Base-by-base conservation (phyloP, 2,888 invertebrate species). In the Caenorhabditis sp. region DNA sequence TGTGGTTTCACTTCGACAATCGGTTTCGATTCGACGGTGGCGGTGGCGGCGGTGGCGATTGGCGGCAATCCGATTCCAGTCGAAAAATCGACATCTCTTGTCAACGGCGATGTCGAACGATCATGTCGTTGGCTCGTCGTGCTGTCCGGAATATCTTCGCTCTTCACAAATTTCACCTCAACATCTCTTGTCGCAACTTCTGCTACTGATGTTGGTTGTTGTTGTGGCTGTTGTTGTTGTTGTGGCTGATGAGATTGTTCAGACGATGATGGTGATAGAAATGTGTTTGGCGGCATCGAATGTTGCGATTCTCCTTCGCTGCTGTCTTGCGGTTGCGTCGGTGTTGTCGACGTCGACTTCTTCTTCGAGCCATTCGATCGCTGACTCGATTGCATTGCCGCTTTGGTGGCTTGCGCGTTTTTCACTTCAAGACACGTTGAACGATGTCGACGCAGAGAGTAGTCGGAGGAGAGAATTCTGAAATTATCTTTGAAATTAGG, bases 371-470 rank as follows among this genome's bases (percentile, higher is more conserved):
- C 23, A 26, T 12, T 5, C 10, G 31, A 4, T 26, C 43, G 43
- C 23, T 55, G 24, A 26, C 17, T 55, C 17, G 26, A 26, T 23
- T 23, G 27, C 8, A 55, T 26, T 26, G 26, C n/a, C n/a, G n/a
- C 26, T 55, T 55, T 55, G 21, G 24, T 37, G n/a, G 58, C 58
- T 37, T 58, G 36, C 36, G 26, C 26, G 21, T 17, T 36, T 37
- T 58, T 36, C 4, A 61, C 59, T 17, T 68, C 59, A 4, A 55
- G 24, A 19, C 77, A 77, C 0, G 50, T 58, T 3, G 37, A 50
- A 4, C 74, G 66, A 58, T 77, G 77, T 24, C 77, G 43, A 51
- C 74, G 27, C 0, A 77, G 64, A 0, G 74, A 68, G 49, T 77
- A 75, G 49, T 74, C 77, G 0, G 77, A 69, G 14, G 58, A 58